Percentiles rank a stretch among this genome's conserved stretches.
Conservation (phyloP, 2,888 invertebrate genomes). For the Rhamnusium bicolor region DNA sequence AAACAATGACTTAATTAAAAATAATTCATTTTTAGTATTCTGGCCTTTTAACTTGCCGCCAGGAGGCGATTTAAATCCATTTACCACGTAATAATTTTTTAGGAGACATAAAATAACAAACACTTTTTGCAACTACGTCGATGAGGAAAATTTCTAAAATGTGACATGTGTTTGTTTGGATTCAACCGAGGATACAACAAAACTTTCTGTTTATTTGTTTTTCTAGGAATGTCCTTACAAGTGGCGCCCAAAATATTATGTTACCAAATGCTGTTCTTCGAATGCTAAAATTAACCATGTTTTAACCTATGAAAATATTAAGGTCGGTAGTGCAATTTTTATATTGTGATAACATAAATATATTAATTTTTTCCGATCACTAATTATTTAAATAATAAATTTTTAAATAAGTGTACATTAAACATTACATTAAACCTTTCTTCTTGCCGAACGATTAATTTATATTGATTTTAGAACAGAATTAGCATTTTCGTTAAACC, state of each 20-base stretch:
- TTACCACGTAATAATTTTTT: background rate
- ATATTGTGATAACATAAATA: too few relatives aligned
- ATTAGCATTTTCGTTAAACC: too few relatives aligned
- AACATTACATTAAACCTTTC: too few relatives aligned
- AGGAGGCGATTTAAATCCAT: background rate
- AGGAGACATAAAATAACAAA: background rate
- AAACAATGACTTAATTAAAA: background rate
- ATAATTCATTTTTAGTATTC: constrained; percentile 11
- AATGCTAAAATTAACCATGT: constrained; percentile 6
- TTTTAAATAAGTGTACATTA: too few relatives aligned
- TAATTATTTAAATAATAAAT: too few relatives aligned
- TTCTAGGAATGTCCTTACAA: constrained; percentile 41
- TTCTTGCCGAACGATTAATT: too few relatives aligned
- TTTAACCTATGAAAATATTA: background rate
- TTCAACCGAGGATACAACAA: too few relatives aligned
- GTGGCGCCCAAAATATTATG: constrained; percentile 38
- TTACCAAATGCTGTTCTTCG: constrained; percentile 37
- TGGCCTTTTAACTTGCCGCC: background rate
- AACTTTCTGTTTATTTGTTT: constrained; percentile 34
- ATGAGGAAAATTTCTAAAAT: background rate
- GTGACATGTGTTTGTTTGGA: constrained; percentile 33
- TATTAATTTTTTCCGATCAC: too few relatives aligned
- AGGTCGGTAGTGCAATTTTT: background rate
- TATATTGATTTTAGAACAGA: too few relatives aligned
- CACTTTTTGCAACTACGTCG: background rate